Evolutionary conservation across 2,888 invertebrate species (phyloP).

Genomic region (Homarus gammarus): DNA sequence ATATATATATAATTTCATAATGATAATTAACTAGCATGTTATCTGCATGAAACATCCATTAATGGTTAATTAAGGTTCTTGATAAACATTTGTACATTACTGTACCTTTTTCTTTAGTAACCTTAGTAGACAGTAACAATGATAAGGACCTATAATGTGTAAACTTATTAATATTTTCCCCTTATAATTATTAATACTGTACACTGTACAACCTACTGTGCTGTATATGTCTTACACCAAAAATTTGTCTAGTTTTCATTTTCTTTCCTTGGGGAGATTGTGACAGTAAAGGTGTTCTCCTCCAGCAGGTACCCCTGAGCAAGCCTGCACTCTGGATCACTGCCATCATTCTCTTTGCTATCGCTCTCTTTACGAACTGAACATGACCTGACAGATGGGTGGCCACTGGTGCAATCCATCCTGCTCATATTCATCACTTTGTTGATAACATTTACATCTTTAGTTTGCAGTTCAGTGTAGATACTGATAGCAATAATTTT

Average conservation of each 20-base stretch:
- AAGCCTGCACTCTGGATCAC: slow-evolving; percentile 2
- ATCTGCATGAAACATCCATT: neutral
- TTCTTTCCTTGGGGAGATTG: neutral
- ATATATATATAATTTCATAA: no score
- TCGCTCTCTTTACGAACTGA: neutral
- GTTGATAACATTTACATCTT: neutral
- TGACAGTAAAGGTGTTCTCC: neutral
- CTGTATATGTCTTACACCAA: neutral
- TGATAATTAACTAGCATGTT: neutral
- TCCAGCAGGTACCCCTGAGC: slow-evolving; percentile 19
- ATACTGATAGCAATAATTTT: neutral
- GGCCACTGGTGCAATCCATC: neutral
- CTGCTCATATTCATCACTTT: neutral
- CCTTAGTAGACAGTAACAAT: no score
- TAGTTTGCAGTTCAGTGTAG: neutral
- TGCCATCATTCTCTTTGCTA: neutral
- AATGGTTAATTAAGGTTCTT: no score
- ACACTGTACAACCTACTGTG: neutral
- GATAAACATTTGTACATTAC: no score
- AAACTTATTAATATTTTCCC: no score
- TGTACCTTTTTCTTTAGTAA: no score
- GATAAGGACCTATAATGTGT: no score
- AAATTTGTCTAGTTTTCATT: neutral
- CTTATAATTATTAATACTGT: no score
- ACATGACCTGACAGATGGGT: neutral